Base-by-base conservation (phyloP, 1,140 invertebrate genomes). In the Pseudomyrmex pallidus region DNA sequence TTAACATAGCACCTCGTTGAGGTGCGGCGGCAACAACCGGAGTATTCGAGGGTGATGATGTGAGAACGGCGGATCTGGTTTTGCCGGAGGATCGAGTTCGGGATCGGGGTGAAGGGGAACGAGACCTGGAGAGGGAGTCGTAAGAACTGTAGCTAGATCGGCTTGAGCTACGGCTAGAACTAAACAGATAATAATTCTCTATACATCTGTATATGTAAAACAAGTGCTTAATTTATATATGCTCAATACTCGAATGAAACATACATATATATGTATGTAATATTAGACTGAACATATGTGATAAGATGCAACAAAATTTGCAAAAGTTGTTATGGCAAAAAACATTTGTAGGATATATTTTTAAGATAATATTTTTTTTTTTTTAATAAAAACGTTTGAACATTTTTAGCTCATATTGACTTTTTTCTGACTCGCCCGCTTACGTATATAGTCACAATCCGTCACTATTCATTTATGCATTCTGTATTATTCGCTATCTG, bases 1-100 rank as follows among this genome's bases (percentile, higher is more conserved):
- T 96, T 62, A 96, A 91, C 87, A 96, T 95, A 0, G 96, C 96
- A 22, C 96, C 93, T 50, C 90, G 92, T 35, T 86, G 76, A 59
- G 90, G 87, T 50, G 91, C 70, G 56, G 91, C 82, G 35, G 90
- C 74, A 87, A 88, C 89, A 22, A 80, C 57, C 5, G 85, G 20
- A 12, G 89, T 62, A 44, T 88, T 72, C 66, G 85, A 72, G 4
- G 83, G 68, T 56, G 90, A 83, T 63, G 90, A 89, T 61, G 92
- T 93, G 15, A 94, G 87, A 35, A 91, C 91, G 12, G 90, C 63
- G 63, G 92, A 85, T 86, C 94, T 94, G 57, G 90, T 90, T 90
- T 93, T 93, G 68, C 90, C 86, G 66, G 90, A 86, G 35, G 88
- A 87, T 78, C 93, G 92, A 44, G 91, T 90, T 87, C 94, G 93